A percentile compares a stretch with the other conserved stretches of the same genome.
Conservation (phyloP, 2,888 invertebrate genomes). For the Cryptus viduatorius region DNA sequence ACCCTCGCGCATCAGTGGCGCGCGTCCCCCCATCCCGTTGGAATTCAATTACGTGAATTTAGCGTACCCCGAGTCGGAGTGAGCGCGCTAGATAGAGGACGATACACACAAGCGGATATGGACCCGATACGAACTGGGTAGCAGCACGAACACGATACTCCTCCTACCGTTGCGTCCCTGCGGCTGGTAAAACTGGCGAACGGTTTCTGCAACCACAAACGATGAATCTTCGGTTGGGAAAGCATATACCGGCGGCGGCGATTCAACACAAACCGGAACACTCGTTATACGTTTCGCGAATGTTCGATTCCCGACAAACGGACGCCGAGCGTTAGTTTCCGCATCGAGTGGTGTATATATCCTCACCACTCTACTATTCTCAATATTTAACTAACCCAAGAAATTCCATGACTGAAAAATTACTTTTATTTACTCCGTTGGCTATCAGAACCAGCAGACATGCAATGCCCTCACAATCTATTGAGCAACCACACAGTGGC, state of each 20-base stretch:
- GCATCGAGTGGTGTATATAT: conserved; percentile 11
- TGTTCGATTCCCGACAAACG: conserved; percentile 63
- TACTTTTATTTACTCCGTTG: not conserved
- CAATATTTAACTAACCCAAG: conserved; percentile 38
- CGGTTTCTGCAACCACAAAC: conserved; percentile 51
- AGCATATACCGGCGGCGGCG: conserved; percentile 25
- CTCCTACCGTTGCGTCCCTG: conserved; percentile 5
- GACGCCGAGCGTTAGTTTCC: conserved; percentile 37
- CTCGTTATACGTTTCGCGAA: conserved; percentile 63
- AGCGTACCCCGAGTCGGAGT: conserved; percentile 46
- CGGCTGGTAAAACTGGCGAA: conserved; percentile 31
- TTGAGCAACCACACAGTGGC: not conserved
- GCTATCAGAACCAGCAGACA: not conserved
- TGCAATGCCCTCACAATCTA: not conserved
- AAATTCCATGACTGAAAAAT: conserved; percentile 24
- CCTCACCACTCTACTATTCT: conserved; percentile 18
- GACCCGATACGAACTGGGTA: conserved; percentile 3
- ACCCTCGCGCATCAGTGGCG: conserved; percentile 50
- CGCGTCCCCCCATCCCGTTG: conserved; percentile 56
- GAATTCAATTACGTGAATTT: conserved; percentile 78
- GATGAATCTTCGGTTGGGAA: conserved; percentile 62
- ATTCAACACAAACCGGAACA: conserved; percentile 41
- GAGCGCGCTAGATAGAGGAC: conserved; percentile 33
- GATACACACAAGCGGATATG: conserved; percentile 34
- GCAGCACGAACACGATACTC: conserved; percentile 14